A percentile compares a stretch with the other conserved stretches of the same genome.
Conservation (phyloP, 92 coral and sea anemone genomes). For the Porites evermanni region DNA sequence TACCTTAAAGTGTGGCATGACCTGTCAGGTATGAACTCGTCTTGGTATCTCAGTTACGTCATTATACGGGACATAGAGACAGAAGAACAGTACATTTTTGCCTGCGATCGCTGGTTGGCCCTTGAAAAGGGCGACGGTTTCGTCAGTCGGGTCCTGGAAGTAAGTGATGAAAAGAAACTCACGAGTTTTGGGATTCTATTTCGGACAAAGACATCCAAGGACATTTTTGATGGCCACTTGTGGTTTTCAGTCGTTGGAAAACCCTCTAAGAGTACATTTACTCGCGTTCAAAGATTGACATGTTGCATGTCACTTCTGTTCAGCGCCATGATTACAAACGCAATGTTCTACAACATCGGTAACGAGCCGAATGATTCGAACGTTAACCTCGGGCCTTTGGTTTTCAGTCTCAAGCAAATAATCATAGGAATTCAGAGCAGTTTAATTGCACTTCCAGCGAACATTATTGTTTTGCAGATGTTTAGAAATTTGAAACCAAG, state of each 20-base stretch:
- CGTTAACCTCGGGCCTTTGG: slow-evolving; percentile 73
- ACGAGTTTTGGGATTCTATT: slow-evolving; percentile 71
- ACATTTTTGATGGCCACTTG: slow-evolving; percentile 78
- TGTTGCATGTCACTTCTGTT: slow-evolving; percentile 83
- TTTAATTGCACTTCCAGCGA: slow-evolving; percentile 69
- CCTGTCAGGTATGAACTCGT: slow-evolving; percentile 52
- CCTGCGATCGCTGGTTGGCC: slow-evolving; percentile 79
- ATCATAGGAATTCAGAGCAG: slow-evolving; percentile 84
- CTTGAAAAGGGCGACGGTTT: slow-evolving; percentile 80
- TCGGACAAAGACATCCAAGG: slow-evolving; percentile 67
- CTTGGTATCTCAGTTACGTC: slow-evolving; percentile 71
- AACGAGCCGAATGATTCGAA: slow-evolving; percentile 61
- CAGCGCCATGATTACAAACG: slow-evolving; percentile 87
- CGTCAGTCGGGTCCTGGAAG: slow-evolving; percentile 58
- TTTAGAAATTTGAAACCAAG: slow-evolving; percentile 70
- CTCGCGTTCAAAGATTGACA: slow-evolving; percentile 86
- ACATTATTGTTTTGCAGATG: slow-evolving; percentile 60
- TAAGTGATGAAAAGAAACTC: slow-evolving; percentile 57
- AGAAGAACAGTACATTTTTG: slow-evolving; percentile 56
- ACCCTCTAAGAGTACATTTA: slow-evolving; percentile 81
- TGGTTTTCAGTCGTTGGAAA: slow-evolving; percentile 84
- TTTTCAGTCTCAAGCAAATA: slow-evolving; percentile 67
- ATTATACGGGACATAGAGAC: slow-evolving; percentile 53
- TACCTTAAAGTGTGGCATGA: slow-evolving; percentile 75
- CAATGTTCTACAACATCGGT: slow-evolving; percentile 86